Base-by-base conservation (phyloP, 2,797 vertebrate genomes). In the Philypnodon macrostomus region DNA sequence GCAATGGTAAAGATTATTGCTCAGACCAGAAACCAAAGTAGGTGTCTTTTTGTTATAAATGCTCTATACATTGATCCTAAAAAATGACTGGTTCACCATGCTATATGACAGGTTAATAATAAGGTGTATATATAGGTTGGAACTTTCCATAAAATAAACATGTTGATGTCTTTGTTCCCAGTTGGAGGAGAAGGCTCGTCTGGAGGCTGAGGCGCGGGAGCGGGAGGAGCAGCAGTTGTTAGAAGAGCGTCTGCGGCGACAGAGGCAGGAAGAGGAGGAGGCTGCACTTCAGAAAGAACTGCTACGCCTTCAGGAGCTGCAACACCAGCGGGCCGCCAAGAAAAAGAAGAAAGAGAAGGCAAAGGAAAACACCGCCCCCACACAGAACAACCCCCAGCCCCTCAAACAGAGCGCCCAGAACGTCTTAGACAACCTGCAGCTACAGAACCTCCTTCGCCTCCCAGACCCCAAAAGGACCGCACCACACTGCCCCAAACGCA, bases 331-430 rank as follows among this genome's bases (percentile, higher is more conserved):
- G 0, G 87, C 90, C 0, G 85, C 90, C 32, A 98, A 95, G 80
- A 98, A 98, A 88, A 98, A 97, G 92, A 96, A 91, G 90, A 95
- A 92, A 79, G 96, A 98, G 29, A 88, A 91, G 64, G 79, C 87
- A 1, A 88, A 85, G 73, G 90, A 91, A 65, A 81, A 84, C 63
- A 79, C 85, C 0, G 66, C 85, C 2, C 70, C 80, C 39, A 70
- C 79, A 45, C 86, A 87, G 4, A 89, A 85, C 47, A 90, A 85
- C 79, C 89, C 91, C 39, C 92, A 90, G 75, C 85, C 87, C 32
- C 87, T 88, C 19, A 82, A 90, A 68, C 93, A 93, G 61, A 77
- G 91, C 14, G 88, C 86, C 40, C 88, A 92, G 53, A 84, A 81
- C 2, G 45, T 90, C 49, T 70, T 94, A 0, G 91, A 92, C 57